Conservation (phyloP, 2,113 vertebrate genomes). For the Pachycephala philippinensis region DNA sequence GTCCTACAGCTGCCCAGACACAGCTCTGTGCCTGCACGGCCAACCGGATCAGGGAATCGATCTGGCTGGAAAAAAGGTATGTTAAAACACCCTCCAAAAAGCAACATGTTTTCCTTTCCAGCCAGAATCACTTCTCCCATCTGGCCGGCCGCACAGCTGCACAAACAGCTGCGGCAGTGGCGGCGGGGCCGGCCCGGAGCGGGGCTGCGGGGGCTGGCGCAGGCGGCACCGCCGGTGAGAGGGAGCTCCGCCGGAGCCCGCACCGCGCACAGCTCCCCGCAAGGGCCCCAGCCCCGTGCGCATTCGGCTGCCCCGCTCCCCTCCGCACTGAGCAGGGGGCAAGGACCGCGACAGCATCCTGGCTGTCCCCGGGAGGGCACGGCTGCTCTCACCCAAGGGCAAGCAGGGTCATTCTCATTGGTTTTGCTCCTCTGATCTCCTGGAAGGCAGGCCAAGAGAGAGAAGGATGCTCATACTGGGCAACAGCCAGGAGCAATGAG, state of each 20-base stretch:
- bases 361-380: rapidly evolving
- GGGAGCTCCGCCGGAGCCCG: background rate
- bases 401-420: rapidly evolving
- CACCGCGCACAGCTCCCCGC: rapidly evolving
- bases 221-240: background rate
- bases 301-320: background rate
- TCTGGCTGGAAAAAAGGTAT: background rate
- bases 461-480: background rate
- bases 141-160: background rate
- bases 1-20: background rate
- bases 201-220: background rate
- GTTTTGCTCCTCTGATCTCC: background rate
- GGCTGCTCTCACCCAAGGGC: rapidly evolving
- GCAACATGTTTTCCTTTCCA: conserved; percentile 28
- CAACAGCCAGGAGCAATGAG: background rate
- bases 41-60: background rate
- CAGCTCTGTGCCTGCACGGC: background rate
- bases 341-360: rapidly evolving
- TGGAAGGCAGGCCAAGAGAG: background rate
- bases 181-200: rapidly evolving
- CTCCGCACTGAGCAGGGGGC: rapidly evolving
- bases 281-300: rapidly evolving
- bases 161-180: background rate
- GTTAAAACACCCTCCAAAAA: background rate
- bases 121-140: background rate